Evolutionary conservation across 2,797 vertebrate genomes (phyloP).

Genomic region (Myotis daubentonii): DNA sequence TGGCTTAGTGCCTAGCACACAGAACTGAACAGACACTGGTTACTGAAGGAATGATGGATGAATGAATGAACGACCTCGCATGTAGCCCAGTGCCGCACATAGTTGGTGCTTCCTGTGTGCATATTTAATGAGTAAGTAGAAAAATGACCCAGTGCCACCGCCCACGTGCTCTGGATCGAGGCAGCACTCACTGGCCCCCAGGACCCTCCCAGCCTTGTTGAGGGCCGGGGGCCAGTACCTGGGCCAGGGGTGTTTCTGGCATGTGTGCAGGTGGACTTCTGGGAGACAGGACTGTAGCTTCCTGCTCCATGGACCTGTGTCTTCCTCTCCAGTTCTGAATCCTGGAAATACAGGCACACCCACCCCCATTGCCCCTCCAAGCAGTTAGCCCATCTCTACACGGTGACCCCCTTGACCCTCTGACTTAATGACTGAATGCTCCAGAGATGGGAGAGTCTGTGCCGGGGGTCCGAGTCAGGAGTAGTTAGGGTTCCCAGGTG

Average conservation of each 20-base stretch:
- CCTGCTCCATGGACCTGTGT: neutral
- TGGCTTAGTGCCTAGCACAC: neutral
- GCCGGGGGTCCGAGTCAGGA: neutral
- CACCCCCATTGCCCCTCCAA: neutral
- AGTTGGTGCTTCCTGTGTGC: neutral
- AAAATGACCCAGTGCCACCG: neutral
- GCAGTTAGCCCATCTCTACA: neutral
- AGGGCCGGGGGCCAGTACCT: fast-evolving
- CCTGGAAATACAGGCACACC: neutral
- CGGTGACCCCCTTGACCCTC: neutral
- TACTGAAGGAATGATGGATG: neutral
- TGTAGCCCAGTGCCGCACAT: neutral
- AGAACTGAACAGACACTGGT: neutral
- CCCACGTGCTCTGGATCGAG: neutral
- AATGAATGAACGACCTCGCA: neutral
- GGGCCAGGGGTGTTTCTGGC: neutral
- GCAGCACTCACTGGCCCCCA: neutral
- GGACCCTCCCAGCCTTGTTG: neutral
- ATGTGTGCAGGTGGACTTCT: neutral
- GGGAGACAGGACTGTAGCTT: neutral
- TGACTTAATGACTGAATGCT: neutral
- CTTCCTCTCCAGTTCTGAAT: neutral
- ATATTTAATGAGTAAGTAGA: neutral
- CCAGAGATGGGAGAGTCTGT: no score
- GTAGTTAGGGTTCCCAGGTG: neutral